Base-by-base conservation (phyloP, 2,797 vertebrate species). In the Characodon lateralis region DNA sequence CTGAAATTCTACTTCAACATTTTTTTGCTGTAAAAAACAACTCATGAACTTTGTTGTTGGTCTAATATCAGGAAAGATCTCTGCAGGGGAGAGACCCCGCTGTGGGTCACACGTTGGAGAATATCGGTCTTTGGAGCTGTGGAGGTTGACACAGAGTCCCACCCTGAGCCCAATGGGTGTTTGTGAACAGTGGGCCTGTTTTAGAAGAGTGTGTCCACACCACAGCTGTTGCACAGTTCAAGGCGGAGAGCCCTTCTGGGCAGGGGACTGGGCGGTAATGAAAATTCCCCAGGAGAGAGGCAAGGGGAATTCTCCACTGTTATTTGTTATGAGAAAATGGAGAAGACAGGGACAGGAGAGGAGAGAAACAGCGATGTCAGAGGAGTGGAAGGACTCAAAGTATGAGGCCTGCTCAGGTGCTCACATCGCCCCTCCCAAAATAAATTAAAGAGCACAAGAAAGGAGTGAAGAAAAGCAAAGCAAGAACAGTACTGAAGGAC, bases 301-400 rank as follows among this genome's bases (percentile, higher is more conserved):
- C 61, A 78, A 93, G 92, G 94, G 92, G 91, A 94, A 93, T 95
- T 94, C 93, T 94, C 90, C 86, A 43, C 85, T 89, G 90, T 93
- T 94, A 95, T 95, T 95, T 95, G 95, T 95, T 95, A 95, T 95
- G 94, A 91, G 94, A 96, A 95, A 94, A 92, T 83, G 86, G 90
- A 93, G 87, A 93, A 92, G 91, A 92, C 88, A 90, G 91, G 89
- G 94, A 94, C 94, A 94, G 89, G 86, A 89, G 87, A 90, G 88
- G 82, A 90, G 82, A 73, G 76, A 87, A 75, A 77, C 83, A 89
- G 85, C 74, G 10, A 77, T 91, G 88, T 90, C 87, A 90, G 86
- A 81, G 85, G 83, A 88, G 84, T 82, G 77, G 84, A 83, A 80
- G 80, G 75, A 83, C 82, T 85, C 83, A 74, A 74, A 87, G 73